These are phyloP conservation scores for Glyptemys insculpta DNA, from an alignment of 2,797 vertebrate genomes.

Conservation along the genomic window DNA sequence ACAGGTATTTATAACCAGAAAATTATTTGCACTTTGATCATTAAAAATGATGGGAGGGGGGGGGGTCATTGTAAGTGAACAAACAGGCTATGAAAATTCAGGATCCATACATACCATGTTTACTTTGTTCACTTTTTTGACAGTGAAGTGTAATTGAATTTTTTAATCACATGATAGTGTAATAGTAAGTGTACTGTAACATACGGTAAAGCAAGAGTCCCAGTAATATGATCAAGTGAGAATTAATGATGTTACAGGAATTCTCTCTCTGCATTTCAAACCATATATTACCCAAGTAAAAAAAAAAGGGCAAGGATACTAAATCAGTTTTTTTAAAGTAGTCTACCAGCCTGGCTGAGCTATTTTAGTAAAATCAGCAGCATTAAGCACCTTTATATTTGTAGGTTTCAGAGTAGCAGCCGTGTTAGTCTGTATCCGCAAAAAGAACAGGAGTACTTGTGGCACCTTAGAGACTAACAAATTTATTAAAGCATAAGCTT, in stretches of 20 bases:
- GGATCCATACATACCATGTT: accelerated
- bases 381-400: background rate
- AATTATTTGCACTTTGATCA: background rate
- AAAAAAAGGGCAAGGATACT: background rate
- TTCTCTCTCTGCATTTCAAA: too few relatives aligned
- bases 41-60: background rate
- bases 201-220: background rate
- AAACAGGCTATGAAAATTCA: background rate
- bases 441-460: too few relatives aligned
- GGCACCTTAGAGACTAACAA: too few relatives aligned
- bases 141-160: background rate
- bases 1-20: background rate
- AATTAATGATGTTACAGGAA: too few relatives aligned
- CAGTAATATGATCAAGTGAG: background rate
- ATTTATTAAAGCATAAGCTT: too few relatives aligned
- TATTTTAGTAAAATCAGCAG: background rate
- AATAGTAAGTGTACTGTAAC: accelerated
- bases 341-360: background rate
- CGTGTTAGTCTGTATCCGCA: too few relatives aligned
- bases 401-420: too few relatives aligned
- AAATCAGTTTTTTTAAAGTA: background rate
- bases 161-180: background rate
- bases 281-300: background rate
- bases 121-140: background rate
- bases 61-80: background rate